Base-by-base conservation (phyloP, 2,113 vertebrate genomes). In the Chionis minor region DNA sequence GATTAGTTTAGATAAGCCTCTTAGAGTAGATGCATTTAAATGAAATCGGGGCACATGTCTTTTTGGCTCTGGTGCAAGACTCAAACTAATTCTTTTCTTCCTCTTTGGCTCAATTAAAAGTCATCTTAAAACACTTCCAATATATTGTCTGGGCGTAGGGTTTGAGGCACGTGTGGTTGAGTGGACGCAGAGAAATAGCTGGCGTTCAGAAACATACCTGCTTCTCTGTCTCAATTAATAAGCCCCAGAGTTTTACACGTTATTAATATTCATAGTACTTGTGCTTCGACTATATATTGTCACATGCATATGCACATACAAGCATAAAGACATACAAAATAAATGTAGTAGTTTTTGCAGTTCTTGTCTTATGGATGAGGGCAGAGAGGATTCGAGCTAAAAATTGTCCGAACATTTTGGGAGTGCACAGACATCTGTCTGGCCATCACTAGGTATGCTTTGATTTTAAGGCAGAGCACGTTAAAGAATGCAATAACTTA, bases 1-100 rank as follows among this genome's bases (percentile, higher is more conserved):
- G 97, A 98, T 98, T 98, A 98, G 97, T 98, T 98, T 98, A 97
- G 97, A 98, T 98, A 98, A 98, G 98, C 98, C 89, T 98, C 97
- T 98, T 98, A 98, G 96, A 98, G 96, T 97, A 98, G 98, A 98
- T 98, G 93, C 96, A 96, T 97, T 97, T 98, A 98, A 98, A 98
- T 98, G 97, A 98, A 98, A 98, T 97, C 98, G 96, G 97, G 94
- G 96, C 98, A 98, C 97, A 98, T 97, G 97, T 97, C 97, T 94
- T 97, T 98, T 97, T 96, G 96, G 97, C 90, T 97, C 83, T 82
- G 90, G 95, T 92, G 93, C 92, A 97, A 97, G 91, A 97, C 97
- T 98, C 93, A 92, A 96, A 98, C 97, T 91, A 93, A 78, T 96
- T 97, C 80, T 92, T 92, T 88, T 72, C 81, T 79, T 78, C 15